A percentile compares a stretch with the other conserved stretches of the same genome.
Evolutionary conservation across 2,888 invertebrate genomes (phyloP).

Genomic region (Hypsopygia costalis): DNA sequence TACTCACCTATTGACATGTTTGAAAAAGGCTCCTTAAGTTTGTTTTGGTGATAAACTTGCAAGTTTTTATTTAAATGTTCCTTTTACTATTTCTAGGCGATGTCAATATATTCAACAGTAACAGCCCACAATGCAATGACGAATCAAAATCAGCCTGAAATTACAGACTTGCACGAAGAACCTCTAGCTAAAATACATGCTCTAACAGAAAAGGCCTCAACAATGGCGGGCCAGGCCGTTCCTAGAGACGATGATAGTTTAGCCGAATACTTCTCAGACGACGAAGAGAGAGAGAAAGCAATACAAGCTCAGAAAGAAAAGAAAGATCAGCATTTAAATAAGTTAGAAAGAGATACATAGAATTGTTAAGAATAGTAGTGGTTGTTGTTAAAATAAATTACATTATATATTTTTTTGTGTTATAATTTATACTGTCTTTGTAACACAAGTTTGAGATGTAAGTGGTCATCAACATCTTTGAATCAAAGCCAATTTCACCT

Average conservation of each 20-base stretch:
- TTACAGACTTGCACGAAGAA: constrained; percentile 42
- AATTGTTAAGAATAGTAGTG: constrained; percentile 34
- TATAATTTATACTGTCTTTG: too few species aligned
- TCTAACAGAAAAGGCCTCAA: constrained; percentile 53
- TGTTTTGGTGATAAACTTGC: too few species aligned
- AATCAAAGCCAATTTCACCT: too few species aligned
- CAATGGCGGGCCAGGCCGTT: constrained; percentile 52
- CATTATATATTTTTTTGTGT: constrained; percentile 20
- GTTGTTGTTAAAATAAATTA: constrained; percentile 43
- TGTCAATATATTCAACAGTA: constrained; percentile 82
- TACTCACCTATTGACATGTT: too few species aligned
- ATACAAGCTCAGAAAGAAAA: constrained; percentile 55
- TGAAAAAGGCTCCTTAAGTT: too few species aligned
- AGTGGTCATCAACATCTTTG: too few species aligned
- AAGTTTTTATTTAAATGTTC: too few species aligned
- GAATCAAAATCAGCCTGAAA: constrained; percentile 33
- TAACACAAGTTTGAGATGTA: too few species aligned
- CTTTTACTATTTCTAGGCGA: constrained; percentile 68
- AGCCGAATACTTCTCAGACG: constrained; percentile 75
- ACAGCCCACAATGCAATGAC: constrained; percentile 52
- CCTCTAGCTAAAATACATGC: constrained; percentile 53
- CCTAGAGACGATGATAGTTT: constrained; percentile 50
- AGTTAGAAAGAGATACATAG: constrained; percentile 61
- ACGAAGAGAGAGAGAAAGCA: constrained; percentile 70
- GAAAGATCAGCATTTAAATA: constrained; percentile 46